Conservation (phyloP, 2,797 vertebrate species). For the Liparis tanakae region DNA sequence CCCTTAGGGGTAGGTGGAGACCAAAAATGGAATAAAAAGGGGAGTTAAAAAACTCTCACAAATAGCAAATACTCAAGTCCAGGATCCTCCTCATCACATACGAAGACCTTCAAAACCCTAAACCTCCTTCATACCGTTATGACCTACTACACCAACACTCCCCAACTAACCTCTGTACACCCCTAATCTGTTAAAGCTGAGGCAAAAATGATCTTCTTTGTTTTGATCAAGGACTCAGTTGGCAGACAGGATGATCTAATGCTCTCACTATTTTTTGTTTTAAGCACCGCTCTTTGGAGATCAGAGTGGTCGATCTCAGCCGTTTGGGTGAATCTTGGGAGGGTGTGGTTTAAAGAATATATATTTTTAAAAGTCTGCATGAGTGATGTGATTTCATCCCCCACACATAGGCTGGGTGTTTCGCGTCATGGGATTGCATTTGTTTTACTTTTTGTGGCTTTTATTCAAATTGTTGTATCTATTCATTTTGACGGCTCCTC, state of each 20-base stretch:
- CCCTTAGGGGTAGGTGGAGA: background rate
- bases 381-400: constrained; percentile 23
- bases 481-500: background rate
- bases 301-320: constrained; percentile 13
- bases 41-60: background rate
- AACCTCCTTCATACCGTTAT: too few species aligned
- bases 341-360: background rate
- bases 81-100: background rate
- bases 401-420: background rate
- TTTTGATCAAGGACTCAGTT: background rate
- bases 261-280: constrained; percentile 19
- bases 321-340: constrained; percentile 25
- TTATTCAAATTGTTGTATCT: background rate
- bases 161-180: too few species aligned
- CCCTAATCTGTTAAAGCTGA: too few species aligned
- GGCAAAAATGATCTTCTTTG: background rate
- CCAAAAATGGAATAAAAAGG: too few species aligned
- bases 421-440: background rate
- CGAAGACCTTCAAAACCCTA: background rate
- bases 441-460: background rate
- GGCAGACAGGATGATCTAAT: constrained; percentile 7
- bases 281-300: background rate
- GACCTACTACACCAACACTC: too few species aligned
- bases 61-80: background rate
- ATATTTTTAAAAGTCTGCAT: background rate